Conservation (phyloP, 2,888 invertebrate species). For the Brachypalpus laphriformis region DNA sequence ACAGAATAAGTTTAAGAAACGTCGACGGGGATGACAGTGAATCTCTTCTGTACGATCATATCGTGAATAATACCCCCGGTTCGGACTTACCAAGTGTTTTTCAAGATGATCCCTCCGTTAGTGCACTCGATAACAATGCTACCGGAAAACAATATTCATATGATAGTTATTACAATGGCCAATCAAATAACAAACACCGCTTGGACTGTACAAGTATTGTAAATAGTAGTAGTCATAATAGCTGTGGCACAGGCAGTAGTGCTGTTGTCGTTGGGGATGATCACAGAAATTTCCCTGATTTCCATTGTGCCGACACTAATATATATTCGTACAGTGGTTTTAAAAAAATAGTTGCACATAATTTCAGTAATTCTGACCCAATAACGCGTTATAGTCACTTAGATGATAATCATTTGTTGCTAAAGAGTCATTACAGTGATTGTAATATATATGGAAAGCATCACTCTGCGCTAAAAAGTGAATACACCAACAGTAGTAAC, state of each 20-base stretch:
- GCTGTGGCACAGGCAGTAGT: conserved; percentile 73
- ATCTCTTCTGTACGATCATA: conserved; percentile 77
- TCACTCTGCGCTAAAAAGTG: conserved; percentile 77
- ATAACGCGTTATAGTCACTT: conserved; percentile 77
- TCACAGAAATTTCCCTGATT: conserved; percentile 74
- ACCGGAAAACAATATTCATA: conserved; percentile 80
- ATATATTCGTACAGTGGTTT: conserved; percentile 70
- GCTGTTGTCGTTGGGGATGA: conserved; percentile 73
- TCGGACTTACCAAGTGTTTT: conserved; percentile 73
- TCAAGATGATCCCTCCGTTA: conserved; percentile 77
- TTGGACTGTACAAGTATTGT: conserved; percentile 74
- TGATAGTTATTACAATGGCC: conserved; percentile 76
- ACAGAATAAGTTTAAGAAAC: conserved; percentile 75
- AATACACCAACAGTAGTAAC: conserved; percentile 76
- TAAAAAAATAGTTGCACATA: conserved; percentile 77
- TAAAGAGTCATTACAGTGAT: conserved; percentile 82
- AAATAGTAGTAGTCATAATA: conserved; percentile 76
- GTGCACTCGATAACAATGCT: conserved; percentile 77
- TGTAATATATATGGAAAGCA: conserved; percentile 80
- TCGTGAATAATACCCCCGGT: conserved; percentile 73
- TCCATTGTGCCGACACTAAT: conserved; percentile 66
- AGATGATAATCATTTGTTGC: conserved; percentile 76
- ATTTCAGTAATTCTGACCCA: conserved; percentile 78
- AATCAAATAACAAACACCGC: conserved; percentile 69
- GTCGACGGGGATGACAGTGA: conserved; percentile 76